phyloP scores from a whole-genome alignment of 2,113 vertebrate species.

The Cranoglanis bouderius region DNA sequence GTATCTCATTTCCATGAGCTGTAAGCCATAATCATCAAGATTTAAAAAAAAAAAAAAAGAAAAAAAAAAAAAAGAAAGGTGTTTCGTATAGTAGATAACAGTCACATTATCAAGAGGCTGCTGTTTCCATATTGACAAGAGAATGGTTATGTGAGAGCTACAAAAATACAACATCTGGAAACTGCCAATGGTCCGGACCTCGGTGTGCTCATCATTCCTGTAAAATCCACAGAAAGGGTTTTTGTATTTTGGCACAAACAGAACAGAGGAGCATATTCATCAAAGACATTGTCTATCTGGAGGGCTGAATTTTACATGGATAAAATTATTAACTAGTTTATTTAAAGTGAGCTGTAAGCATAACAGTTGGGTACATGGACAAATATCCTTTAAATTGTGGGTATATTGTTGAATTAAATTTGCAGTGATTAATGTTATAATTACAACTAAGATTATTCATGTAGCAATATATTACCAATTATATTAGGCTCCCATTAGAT shows the following conservation, averaged over 20 bases:
- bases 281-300: not conserved
- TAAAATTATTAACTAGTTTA: not conserved
- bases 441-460: not conserved
- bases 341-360: not conserved
- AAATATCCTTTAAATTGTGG: not conserved
- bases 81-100: not conserved
- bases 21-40: too few relatives aligned
- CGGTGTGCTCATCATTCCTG: not conserved
- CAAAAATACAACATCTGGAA: not conserved
- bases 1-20: too few relatives aligned
- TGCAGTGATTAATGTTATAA: not conserved
- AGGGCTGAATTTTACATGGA: not conserved
- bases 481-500: not conserved
- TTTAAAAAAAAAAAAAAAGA: too few relatives aligned
- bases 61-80: too few relatives aligned
- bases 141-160: not conserved
- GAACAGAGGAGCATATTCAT: not conserved
- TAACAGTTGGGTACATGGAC: not conserved
- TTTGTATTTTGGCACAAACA: not conserved
- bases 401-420: not conserved
- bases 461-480: not conserved
- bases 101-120: not conserved
- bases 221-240: not conserved
- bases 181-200: not conserved
- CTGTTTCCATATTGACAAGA: not conserved